Conservation (phyloP, 2,113 vertebrate genomes). For the Hipposideros armiger region DNA sequence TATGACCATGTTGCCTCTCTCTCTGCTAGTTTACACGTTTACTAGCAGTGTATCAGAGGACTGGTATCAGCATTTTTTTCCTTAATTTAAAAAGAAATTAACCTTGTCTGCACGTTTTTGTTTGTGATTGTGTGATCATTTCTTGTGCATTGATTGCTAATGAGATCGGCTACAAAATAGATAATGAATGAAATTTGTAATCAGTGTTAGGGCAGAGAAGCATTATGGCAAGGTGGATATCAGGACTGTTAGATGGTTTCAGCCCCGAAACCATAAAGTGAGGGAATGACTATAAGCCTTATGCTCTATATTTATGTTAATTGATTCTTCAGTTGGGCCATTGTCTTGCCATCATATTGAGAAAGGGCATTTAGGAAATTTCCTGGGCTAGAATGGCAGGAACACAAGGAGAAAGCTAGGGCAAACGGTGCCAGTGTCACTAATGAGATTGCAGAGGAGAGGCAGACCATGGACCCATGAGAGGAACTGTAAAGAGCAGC, state of each 20-base stretch:
- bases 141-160: slow-evolving; percentile 67
- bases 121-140: slow-evolving; percentile 55
- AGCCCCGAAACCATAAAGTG: slow-evolving; percentile 71
- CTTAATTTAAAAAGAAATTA: slow-evolving; percentile 52
- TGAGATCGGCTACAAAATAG: slow-evolving; percentile 62
- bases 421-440: not conserved
- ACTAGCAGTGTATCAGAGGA: not conserved
- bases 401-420: slow-evolving; percentile 25
- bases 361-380: slow-evolving; percentile 65
- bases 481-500: not conserved
- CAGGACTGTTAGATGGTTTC: slow-evolving; percentile 74
- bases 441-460: slow-evolving; percentile 53
- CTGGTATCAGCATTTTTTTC: not conserved
- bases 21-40: not conserved
- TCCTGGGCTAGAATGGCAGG: not conserved
- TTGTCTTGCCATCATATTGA: slow-evolving; percentile 34
- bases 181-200: slow-evolving; percentile 76
- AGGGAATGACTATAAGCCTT: slow-evolving; percentile 82
- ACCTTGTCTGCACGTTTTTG: not conserved
- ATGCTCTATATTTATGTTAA: slow-evolving; percentile 82
- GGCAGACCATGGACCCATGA: not conserved
- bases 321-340: slow-evolving; percentile 75
- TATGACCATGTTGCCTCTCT: not conserved
- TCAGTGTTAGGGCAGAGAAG: slow-evolving; percentile 68
- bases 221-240: slow-evolving; percentile 70